Conservation (phyloP, 2,113 vertebrate species). For the Brachionichthys hirsutus region DNA sequence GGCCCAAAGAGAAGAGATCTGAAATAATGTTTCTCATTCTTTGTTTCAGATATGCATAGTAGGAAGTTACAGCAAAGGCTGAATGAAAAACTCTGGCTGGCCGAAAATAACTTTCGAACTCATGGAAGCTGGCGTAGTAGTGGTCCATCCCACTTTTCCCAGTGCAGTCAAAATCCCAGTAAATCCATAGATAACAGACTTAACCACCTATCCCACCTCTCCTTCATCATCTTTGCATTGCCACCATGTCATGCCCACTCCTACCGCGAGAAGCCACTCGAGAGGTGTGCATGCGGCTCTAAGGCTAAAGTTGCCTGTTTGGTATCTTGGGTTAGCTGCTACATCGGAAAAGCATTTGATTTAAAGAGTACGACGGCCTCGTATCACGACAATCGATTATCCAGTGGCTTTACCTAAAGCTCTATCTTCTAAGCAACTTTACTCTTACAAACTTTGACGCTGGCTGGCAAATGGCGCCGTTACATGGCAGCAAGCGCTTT, state of each 20-base stretch:
- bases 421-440: constrained; percentile 59
- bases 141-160: constrained; percentile 75
- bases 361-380: neutral
- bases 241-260: constrained; percentile 69
- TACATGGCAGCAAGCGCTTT: constrained; percentile 60
- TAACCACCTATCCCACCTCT: constrained; percentile 54
- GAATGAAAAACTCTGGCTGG: constrained; percentile 83
- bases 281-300: constrained; percentile 64
- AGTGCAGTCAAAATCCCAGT: constrained; percentile 73
- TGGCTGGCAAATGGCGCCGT: constrained; percentile 60
- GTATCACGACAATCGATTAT: constrained; percentile 5
- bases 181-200: constrained; percentile 69
- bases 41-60: constrained; percentile 85
- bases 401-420: constrained; percentile 49
- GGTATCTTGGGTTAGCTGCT: constrained; percentile 57
- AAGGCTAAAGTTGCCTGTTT: constrained; percentile 66
- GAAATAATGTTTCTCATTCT: constrained; percentile 85
- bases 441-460: constrained; percentile 51
- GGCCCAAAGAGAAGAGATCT: constrained; percentile 86
- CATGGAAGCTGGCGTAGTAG: constrained; percentile 82
- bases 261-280: constrained; percentile 59
- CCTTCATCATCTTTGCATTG: constrained; percentile 67
- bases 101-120: constrained; percentile 81
- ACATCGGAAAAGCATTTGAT: constrained; percentile 9
- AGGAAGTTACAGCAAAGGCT: constrained; percentile 83